Base-by-base conservation (phyloP, 2,797 vertebrate genomes). In the Pseudochirops cupreus region DNA sequence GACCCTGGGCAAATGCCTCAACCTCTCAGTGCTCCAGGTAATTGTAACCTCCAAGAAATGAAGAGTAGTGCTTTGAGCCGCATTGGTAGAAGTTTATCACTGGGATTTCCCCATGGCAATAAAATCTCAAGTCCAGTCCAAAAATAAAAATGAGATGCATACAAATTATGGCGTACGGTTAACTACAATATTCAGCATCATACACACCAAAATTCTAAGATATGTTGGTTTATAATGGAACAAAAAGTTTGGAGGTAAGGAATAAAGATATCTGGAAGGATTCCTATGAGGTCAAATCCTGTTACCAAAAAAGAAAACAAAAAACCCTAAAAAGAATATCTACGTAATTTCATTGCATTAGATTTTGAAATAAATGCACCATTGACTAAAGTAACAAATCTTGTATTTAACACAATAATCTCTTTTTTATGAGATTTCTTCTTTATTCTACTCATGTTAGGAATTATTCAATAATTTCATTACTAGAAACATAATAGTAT, bases 221-320 rank as follows among this genome's bases (percentile, higher is more conserved):
- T 93, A 94, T 53, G 82, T 59, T 67, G 53, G 56, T 82, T 50
- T 50, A 52, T 26, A 13, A 6, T 58, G 39, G 56, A 91, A 31
- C 90, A 89, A 93, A 94, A 91, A 92, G n/a, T 56, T 89, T 56
- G 91, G 50, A 57, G 59, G 29, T n/a, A 91, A 67, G 31, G 11
- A 96, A 93, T 89, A 94, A 74, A 91, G 29, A 54, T 28, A 33
- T 95, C 24, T 94, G 50, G 90, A 56, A 92, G 55, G 39, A 82
- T 46, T 82, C 74, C 74, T 82, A 82, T 46, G 39, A 82, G 9
- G 74, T 46, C 39, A 46, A 46, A 24, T 46, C 18, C 9, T 46
- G 74, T 24, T 67, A 55, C 54, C 52, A 92, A 92, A 56, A 31
- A 82, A 46, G 2, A 46, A 46, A 1, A 1, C 46, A 46, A 46